Evolutionary conservation across 2,113 vertebrate species (phyloP), one percentile per base, ranked within the genome.

Genomic region (Notiomystis cincta): DNA sequence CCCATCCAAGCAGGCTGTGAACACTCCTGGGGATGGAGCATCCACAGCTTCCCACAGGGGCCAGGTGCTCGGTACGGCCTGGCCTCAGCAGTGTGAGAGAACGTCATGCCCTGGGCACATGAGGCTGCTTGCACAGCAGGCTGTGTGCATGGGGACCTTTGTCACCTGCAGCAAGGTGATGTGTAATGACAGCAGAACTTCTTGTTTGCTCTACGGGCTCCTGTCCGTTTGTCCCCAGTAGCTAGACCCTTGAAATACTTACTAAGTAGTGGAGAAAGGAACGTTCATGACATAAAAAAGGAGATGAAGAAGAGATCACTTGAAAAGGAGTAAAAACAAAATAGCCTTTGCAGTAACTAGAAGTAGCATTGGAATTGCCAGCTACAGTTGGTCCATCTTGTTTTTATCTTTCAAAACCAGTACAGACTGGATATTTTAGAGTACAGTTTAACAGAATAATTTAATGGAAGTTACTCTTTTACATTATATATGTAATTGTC

Each of bases 71-170:
- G 3, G 3, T 8, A 0, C 1, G 2, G 23, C 23, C 25, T 13
- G 51, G 31, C 9, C 7, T n/a, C 40, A 6, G 48, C 17, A 20
- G 40, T 25, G 27, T 40, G 90, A n/a, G n/a, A n/a, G n/a, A 73
- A 1, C 1, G 0, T 18, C 11, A 3, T 1, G 9, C 54, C 48
- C 28, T 4, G 35, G 33, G 35, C 10, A 9, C 23, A 10, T 5
- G 54, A 44, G 69, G 31, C 5, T 33, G n/a, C 35, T 25, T 7
- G 11, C 54, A 7, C 7, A 38, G 13, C 3, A 0, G 40, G 53
- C 45, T 7, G 24, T 1, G n/a, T 2, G 14, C 6, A 3, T 13
- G 23, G 57, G 60, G 23, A 23, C 37, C 37, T 64, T 12, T 31
- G 70, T 64, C 4, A 4, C 47, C 23, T 30, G 20, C 56, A 48